Evolutionary conservation across 2,797 vertebrate genomes (phyloP).

Genomic region (Cossypha dichroa): DNA sequence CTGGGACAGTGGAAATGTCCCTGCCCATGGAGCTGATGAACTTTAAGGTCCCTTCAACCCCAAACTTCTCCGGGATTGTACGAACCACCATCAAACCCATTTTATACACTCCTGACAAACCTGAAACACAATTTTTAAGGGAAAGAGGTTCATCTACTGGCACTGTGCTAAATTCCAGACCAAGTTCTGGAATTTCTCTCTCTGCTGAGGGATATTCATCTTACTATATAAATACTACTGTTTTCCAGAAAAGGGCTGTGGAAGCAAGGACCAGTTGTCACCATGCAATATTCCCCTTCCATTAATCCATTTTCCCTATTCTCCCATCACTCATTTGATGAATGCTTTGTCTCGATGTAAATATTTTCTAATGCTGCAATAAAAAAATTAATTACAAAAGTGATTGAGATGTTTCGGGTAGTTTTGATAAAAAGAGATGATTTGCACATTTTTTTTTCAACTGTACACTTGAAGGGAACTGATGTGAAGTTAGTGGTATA

Average conservation of each 20-base stretch:
- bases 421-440: conserved; percentile 42
- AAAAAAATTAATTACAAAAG: conserved; percentile 43
- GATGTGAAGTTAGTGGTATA: conserved; percentile 40
- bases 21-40: rapidly evolving
- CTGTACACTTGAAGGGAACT: conserved; percentile 28
- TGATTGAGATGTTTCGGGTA: conserved; percentile 30
- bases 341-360: not conserved
- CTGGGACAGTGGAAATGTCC: rapidly evolving
- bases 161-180: not conserved
- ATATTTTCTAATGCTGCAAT: not conserved
- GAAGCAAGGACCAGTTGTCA: not conserved
- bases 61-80: not conserved
- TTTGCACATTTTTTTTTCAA: conserved; percentile 19
- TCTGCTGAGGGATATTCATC: not conserved
- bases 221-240: rapidly evolving
- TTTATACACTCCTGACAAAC: conserved; percentile 12
- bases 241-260: not conserved
- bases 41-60: not conserved
- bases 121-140: conserved; percentile 16
- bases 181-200: not conserved
- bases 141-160: not conserved
- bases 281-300: not conserved
- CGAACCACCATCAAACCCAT: not conserved
- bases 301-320: not conserved
- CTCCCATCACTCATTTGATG: not conserved